Conservation (phyloP, 2,888 invertebrate species). For the Ischnura elegans region DNA sequence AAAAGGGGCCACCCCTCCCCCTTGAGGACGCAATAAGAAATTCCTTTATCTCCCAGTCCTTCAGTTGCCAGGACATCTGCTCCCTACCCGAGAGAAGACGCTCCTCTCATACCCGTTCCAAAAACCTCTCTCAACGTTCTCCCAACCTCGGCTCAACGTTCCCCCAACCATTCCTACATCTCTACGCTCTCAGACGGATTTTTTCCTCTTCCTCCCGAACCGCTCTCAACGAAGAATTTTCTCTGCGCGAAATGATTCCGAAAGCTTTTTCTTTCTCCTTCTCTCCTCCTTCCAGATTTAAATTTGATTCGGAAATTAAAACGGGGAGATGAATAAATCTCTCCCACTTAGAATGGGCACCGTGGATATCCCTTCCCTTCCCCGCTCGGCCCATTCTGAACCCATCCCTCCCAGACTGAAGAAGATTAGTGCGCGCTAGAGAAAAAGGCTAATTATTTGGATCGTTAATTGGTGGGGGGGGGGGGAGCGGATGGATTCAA, state of each 20-base stretch:
- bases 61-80: constrained; percentile 71
- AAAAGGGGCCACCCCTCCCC: too few relatives aligned
- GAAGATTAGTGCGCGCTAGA: constrained; percentile 44
- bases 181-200: too few relatives aligned
- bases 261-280: constrained; percentile 20
- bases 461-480: not conserved
- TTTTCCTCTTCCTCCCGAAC: not conserved
- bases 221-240: constrained; percentile 7
- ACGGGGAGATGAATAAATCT: constrained; percentile 50
- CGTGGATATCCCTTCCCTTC: not conserved
- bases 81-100: constrained; percentile 58
- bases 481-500: not conserved
- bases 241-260: constrained; percentile 52
- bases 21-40: constrained; percentile 60
- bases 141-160: too few relatives aligned
- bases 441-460: constrained; percentile 47
- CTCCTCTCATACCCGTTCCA: too few relatives aligned
- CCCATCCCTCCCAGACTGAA: not conserved
- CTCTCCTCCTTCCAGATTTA: constrained; percentile 49
- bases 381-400: not conserved
- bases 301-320: constrained; percentile 66
- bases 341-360: constrained; percentile 23
- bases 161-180: too few relatives aligned
- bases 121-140: too few relatives aligned
- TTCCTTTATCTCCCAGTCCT: constrained; percentile 69